Evolutionary conservation across 2,888 invertebrate genomes (phyloP).

Genomic region (Scaptomyza caliginosa): DNA sequence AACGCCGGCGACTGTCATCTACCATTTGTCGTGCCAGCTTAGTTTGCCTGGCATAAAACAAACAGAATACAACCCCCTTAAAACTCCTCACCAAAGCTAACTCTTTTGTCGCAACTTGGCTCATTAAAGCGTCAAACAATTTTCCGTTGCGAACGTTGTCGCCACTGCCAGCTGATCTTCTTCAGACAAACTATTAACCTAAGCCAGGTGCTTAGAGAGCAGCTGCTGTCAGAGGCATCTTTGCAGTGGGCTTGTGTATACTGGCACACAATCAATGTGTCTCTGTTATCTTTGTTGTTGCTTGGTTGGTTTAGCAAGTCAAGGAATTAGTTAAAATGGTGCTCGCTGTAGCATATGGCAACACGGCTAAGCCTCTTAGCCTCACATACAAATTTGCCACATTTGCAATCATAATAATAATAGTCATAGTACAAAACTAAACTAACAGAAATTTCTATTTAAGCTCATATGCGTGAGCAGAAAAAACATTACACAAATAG

Average conservation of each 20-base stretch:
- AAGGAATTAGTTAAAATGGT: slow-evolving; percentile 10
- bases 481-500: slow-evolving; percentile 26
- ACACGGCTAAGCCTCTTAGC: slow-evolving; percentile 8
- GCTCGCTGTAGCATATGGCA: neutral
- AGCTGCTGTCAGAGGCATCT: slow-evolving; percentile 26
- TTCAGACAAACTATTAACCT: slow-evolving; percentile 42
- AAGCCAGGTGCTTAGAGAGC: slow-evolving; percentile 37
- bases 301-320: slow-evolving; percentile 8
- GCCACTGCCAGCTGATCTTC: slow-evolving; percentile 12
- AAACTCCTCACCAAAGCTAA: neutral
- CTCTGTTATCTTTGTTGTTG: slow-evolving; percentile 19
- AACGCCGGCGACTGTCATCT: slow-evolving; percentile 28
- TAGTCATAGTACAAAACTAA: neutral
- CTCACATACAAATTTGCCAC: neutral
- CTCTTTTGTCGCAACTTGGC: slow-evolving; percentile 32
- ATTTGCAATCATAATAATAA: slow-evolving; percentile 5
- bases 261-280: slow-evolving; percentile 2
- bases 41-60: slow-evolving; percentile 2
- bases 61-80: neutral
- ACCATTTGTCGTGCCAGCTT: slow-evolving; percentile 35
- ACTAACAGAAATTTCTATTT: slow-evolving; percentile 9
- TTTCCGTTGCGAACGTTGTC: slow-evolving; percentile 53
- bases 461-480: slow-evolving; percentile 5
- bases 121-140: slow-evolving; percentile 68
- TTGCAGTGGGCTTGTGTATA: neutral